Conservation (phyloP, 2,888 invertebrate genomes). For the Cantharis flavilabris region DNA sequence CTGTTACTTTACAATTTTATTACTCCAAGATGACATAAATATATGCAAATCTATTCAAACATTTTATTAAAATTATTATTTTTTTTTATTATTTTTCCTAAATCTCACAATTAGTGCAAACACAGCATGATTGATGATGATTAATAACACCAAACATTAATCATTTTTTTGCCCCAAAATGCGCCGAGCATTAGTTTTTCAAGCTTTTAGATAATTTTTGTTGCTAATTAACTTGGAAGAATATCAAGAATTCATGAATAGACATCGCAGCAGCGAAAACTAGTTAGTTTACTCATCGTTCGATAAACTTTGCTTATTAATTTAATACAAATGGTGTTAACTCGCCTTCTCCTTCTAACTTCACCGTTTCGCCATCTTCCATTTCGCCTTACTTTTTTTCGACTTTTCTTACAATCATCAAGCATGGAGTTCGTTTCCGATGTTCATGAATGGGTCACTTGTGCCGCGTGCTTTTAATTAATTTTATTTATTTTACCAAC, state of each 20-base stretch:
- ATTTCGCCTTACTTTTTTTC: background rate
- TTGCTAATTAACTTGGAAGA: background rate
- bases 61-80: background rate
- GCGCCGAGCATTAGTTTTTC: background rate
- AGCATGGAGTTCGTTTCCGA: conserved; percentile 20
- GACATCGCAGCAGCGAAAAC: conserved; percentile 11
- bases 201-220: background rate
- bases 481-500: conserved; percentile 2
- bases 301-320: conserved; percentile 15
- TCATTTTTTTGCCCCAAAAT: background rate
- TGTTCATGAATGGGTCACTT: conserved; percentile 27
- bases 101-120: background rate
- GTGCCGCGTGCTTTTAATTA: conserved; percentile 29
- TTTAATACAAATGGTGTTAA: conserved; percentile 14
- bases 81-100: background rate
- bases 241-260: conserved; percentile 12
- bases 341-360: background rate
- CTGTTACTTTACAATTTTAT: background rate
- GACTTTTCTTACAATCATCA: conserved; percentile 4
- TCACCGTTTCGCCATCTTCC: background rate
- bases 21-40: background rate
- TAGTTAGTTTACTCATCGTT: conserved; percentile 10
- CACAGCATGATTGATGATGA: background rate
- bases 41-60: background rate
- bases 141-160: background rate